Conservation (phyloP, 2,113 vertebrate genomes). For the Tragelaphus scriptus region DNA sequence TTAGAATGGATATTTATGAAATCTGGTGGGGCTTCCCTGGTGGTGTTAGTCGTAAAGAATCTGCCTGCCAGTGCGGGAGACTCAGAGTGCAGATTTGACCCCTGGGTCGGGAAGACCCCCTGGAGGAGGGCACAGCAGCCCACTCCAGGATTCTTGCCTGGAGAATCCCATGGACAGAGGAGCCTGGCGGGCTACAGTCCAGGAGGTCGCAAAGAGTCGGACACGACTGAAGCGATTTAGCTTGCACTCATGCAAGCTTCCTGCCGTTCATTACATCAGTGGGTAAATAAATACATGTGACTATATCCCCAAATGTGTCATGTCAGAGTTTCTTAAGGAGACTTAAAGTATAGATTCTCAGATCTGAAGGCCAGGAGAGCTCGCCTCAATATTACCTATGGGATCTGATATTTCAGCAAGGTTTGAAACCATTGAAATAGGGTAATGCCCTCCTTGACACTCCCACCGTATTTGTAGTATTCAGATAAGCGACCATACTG, state of each 20-base stretch:
- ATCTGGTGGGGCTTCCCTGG: neutral
- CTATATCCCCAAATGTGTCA: neutral
- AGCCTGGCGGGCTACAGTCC: neutral
- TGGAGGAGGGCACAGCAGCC: neutral
- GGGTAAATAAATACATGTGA: neutral
- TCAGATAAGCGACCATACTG: fast-evolving
- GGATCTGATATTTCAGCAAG: neutral
- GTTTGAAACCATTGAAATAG: neutral
- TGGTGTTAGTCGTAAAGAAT: neutral
- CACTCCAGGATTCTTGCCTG: neutral
- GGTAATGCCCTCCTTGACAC: fast-evolving
- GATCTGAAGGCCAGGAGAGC: neutral
- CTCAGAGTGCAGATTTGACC: neutral
- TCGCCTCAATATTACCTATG: neutral
- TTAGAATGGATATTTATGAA: neutral
- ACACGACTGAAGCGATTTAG: neutral
- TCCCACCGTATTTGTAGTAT: fast-evolving
- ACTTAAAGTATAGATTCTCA: neutral
- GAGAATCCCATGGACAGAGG: neutral
- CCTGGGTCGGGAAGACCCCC: fast-evolving
- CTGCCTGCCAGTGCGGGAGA: neutral
- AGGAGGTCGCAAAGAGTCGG: fast-evolving
- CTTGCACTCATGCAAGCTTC: neutral
- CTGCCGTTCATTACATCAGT: neutral
- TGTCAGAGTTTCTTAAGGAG: neutral